Evolutionary conservation across 2,113 vertebrate genomes (phyloP).

Genomic region (Dolichotis patagonum): DNA sequence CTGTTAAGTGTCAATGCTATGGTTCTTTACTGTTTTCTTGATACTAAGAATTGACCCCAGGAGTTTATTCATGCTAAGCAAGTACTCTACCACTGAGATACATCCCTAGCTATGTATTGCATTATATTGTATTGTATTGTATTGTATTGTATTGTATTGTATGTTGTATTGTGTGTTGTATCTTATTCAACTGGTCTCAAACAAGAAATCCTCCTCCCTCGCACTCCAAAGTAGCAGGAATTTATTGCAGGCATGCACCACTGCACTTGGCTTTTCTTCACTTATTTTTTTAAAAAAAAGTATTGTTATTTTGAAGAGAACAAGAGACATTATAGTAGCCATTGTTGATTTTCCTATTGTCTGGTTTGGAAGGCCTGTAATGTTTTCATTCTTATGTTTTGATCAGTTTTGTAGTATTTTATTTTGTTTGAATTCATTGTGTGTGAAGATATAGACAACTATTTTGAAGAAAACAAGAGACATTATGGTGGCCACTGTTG

Average conservation of each 20-base stretch:
- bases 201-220: background rate
- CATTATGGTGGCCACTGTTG: no score
- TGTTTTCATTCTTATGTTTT: no score
- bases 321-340: no score
- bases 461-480: no score
- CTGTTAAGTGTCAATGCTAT: background rate
- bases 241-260: background rate
- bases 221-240: background rate
- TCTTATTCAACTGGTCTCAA: background rate
- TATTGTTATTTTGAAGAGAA: background rate
- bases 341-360: no score
- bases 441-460: no score
- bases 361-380: no score
- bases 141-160: background rate
- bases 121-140: no score
- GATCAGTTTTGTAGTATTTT: no score
- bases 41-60: background rate
- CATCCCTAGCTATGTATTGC: background rate
- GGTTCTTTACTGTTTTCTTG: background rate
- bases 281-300: background rate
- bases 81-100: background rate
- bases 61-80: background rate
- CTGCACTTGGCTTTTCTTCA: background rate
- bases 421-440: no score
- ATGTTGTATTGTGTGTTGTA: background rate